phyloP scores from a whole-genome alignment of 1,140 invertebrate genomes.

The Tachypleus tridentatus region DNA sequence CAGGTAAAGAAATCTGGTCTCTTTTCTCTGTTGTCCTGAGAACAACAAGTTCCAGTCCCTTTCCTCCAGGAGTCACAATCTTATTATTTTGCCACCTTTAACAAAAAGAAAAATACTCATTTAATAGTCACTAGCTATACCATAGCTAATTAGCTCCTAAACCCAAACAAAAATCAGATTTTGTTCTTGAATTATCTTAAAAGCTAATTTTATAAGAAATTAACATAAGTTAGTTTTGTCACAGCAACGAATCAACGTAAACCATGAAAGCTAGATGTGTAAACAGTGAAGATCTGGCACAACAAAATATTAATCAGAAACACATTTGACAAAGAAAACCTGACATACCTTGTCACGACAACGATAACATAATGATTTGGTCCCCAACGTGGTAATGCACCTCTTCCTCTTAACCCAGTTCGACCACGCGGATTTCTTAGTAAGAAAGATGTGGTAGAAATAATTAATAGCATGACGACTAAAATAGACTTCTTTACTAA shows the following conservation, averaged over 20 bases:
- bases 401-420: constrained; percentile 37
- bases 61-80: neutral
- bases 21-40: constrained; percentile 12
- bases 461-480: too few species aligned
- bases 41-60: constrained; percentile 23
- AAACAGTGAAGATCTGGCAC: too few species aligned
- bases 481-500: too few species aligned
- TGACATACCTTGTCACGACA: constrained; percentile 33
- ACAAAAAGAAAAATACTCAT: neutral
- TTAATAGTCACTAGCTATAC: too few species aligned
- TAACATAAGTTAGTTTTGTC: too few species aligned
- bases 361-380: constrained; percentile 38
- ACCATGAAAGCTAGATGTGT: too few species aligned
- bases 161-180: too few species aligned
- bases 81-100: constrained; percentile 25
- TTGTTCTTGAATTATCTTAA: too few species aligned
- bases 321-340: constrained; percentile 14
- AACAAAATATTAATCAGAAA: constrained; percentile 2
- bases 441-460: neutral
- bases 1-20: constrained; percentile 20
- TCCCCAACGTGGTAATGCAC: constrained; percentile 36
- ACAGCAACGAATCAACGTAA: too few species aligned
- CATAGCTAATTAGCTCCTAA: too few species aligned
- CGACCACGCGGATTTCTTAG: constrained; percentile 36
- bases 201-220: too few species aligned